phyloP scores from a whole-genome alignment of 2,888 invertebrate genomes.

The Copidosoma aretas region DNA sequence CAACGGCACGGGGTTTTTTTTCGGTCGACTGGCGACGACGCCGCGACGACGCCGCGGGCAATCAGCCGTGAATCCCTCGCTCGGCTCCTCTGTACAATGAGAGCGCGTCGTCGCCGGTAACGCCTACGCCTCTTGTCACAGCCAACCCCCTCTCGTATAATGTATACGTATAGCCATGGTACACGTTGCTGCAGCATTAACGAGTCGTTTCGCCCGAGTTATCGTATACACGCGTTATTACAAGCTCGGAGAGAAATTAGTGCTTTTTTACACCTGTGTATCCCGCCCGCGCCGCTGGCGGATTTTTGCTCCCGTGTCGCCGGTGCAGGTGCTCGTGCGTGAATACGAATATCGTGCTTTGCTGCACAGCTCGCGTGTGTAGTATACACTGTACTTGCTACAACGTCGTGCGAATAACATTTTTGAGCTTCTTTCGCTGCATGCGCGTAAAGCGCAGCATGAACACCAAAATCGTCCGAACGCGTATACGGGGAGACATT shows the following conservation, averaged over 20 bases:
- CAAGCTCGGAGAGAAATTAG: neutral
- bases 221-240: too few relatives aligned
- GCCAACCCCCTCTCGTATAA: slow-evolving; percentile 2
- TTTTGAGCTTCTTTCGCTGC: too few relatives aligned
- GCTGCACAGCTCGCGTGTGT: too few relatives aligned
- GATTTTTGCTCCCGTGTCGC: neutral
- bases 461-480: too few relatives aligned
- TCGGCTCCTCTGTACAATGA: slow-evolving; percentile 47
- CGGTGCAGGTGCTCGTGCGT: neutral
- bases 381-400: too few relatives aligned
- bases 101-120: neutral
- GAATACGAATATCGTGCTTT: too few relatives aligned
- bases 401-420: too few relatives aligned
- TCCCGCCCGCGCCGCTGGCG: neutral
- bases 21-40: slow-evolving; percentile 8
- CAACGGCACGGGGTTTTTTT: neutral
- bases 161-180: too few relatives aligned
- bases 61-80: slow-evolving; percentile 51
- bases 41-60: slow-evolving; percentile 36
- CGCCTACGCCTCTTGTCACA: slow-evolving; percentile 28
- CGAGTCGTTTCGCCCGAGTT: too few relatives aligned
- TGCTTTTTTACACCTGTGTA: neutral
- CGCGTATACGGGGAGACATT: too few relatives aligned
- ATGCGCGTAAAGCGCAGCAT: too few relatives aligned
- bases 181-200: too few relatives aligned